Conservation (phyloP, 1,140 invertebrate genomes). For the Pseudomyrmex dendroicus region DNA sequence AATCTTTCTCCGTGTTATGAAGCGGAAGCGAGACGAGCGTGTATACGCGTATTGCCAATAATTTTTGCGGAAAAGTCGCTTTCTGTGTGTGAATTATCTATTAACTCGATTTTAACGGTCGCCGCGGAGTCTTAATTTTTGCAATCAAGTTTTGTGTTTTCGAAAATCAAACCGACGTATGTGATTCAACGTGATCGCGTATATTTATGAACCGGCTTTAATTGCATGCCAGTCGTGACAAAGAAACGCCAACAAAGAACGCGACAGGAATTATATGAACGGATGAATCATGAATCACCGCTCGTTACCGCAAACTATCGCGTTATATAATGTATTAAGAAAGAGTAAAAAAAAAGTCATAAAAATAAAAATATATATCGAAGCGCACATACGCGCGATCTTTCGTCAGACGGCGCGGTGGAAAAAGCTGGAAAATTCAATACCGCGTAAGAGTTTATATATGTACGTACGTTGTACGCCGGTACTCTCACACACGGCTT, state of each 20-base stretch:
- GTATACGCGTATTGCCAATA: conserved; percentile 26
- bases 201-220: conserved; percentile 40
- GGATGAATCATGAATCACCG: conserved; percentile 49
- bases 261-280: conserved; percentile 39
- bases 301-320: conserved; percentile 4
- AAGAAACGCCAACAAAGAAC: conserved; percentile 49
- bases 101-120: no score
- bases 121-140: no score
- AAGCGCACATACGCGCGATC: conserved; percentile 9
- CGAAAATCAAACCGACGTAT: conserved; percentile 3
- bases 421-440: conserved; percentile 75
- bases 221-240: conserved; percentile 16
- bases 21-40: conserved; percentile 42
- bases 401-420: conserved; percentile 40
- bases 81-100: not conserved
- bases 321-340: conserved; percentile 22
- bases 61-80: conserved; percentile 2
- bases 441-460: conserved; percentile 77
- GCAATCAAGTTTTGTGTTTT: conserved; percentile 19
- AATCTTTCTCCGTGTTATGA: conserved; percentile 65
- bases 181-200: conserved; percentile 7
- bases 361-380: not conserved
- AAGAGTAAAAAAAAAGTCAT: not conserved
- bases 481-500: conserved; percentile 39
- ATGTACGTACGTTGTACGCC: conserved; percentile 42